Conservation (phyloP, 2,888 invertebrate genomes). For the Pterostichus niger region DNA sequence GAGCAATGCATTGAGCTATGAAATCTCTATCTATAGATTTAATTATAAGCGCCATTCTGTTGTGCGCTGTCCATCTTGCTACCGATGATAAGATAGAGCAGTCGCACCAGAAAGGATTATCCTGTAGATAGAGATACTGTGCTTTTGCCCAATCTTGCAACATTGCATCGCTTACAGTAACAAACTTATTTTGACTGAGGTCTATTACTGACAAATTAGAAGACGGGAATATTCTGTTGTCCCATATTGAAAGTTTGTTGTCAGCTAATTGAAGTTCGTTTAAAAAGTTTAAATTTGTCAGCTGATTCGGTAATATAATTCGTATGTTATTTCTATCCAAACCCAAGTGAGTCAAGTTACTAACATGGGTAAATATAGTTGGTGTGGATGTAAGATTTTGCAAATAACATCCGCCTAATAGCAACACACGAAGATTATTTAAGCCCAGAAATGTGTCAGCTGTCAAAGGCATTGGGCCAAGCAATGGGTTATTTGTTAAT, state of each 20-base stretch:
- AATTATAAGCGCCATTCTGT: background rate
- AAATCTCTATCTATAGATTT: background rate
- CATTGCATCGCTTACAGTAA: conserved; percentile 80
- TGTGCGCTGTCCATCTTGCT: conserved; percentile 75
- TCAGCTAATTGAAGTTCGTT: conserved; percentile 78
- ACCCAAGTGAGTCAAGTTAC: conserved; percentile 78
- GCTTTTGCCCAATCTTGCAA: conserved; percentile 79
- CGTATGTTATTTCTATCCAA: conserved; percentile 78
- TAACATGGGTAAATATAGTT: conserved; percentile 79
- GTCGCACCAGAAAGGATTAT: conserved; percentile 80
- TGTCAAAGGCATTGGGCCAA: conserved; percentile 76
- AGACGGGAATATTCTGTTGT: conserved; percentile 78
- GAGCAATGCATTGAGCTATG: conserved; percentile 19
- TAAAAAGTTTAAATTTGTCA: conserved; percentile 77
- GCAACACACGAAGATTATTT: conserved; percentile 77
- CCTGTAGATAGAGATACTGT: conserved; percentile 77
- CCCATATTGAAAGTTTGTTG: conserved; percentile 80
- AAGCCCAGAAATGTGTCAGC: conserved; percentile 78
- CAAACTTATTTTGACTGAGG: conserved; percentile 79
- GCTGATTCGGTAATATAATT: conserved; percentile 76
- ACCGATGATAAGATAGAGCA: conserved; percentile 77
- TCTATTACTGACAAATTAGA: conserved; percentile 76
- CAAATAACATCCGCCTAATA: conserved; percentile 79
- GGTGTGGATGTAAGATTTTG: conserved; percentile 75
- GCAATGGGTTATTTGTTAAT: conserved; percentile 79